Evolutionary conservation across 2,113 vertebrate genomes (phyloP).

Genomic region (Hemibagrus wyckioides): DNA sequence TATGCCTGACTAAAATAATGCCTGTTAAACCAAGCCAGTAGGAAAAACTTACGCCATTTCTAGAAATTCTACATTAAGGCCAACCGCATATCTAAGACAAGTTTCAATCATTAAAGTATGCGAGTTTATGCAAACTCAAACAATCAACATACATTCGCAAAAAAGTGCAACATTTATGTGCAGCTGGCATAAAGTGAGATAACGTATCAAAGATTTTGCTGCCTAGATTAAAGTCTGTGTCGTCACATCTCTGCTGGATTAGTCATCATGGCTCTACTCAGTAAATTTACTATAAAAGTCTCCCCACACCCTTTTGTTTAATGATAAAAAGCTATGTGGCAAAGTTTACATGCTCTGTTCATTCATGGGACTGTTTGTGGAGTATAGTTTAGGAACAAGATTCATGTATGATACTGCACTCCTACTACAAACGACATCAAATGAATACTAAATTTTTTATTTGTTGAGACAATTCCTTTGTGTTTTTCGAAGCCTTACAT

Average conservation of each 20-base stretch:
- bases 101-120: background rate
- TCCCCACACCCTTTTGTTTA: background rate
- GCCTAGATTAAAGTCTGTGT: conserved; percentile 22
- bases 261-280: background rate
- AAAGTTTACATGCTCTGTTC: background rate
- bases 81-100: background rate
- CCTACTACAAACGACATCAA: background rate
- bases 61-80: background rate
- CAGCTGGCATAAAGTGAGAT: background rate
- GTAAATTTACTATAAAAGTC: background rate
- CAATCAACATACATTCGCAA: background rate
- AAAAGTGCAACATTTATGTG: background rate
- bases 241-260: background rate
- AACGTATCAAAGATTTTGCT: background rate
- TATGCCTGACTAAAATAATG: background rate
- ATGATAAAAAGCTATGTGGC: background rate
- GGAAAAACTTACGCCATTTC: background rate
- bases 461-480: background rate
- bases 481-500: conserved; percentile 80
- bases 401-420: background rate
- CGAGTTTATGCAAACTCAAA: background rate
- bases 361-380: background rate
- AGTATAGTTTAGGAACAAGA: background rate
- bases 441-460: background rate
- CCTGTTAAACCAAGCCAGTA: background rate